A percentile compares a stretch with the other conserved stretches of the same genome.
These are phyloP conservation scores for Sminthurides bifidus DNA, from an alignment of 1,140 invertebrate genomes.

Conservation along the genomic window DNA sequence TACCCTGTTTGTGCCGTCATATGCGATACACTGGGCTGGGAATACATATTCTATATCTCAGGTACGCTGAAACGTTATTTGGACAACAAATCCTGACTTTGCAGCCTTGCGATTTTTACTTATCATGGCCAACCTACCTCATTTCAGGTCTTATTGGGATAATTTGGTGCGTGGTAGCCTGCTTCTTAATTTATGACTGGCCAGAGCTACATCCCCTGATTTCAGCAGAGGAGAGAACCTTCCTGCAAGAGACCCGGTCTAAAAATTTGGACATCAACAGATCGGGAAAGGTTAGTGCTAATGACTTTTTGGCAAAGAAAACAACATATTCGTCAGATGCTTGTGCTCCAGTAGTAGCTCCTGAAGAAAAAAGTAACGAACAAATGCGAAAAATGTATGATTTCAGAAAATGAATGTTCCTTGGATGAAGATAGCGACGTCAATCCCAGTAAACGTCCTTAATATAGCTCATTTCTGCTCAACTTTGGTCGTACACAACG, in stretches of 20 bases:
- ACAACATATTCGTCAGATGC: background rate
- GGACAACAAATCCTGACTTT: background rate
- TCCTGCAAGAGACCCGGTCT: conserved; percentile 34
- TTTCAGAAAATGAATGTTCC: conserved; percentile 34
- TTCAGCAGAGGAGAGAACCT: conserved; percentile 38
- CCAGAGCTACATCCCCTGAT: conserved; percentile 43
- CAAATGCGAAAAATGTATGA: too few relatives aligned
- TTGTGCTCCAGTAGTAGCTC: too few relatives aligned
- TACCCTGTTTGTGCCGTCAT: conserved; percentile 38
- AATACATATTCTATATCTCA: conserved; percentile 38
- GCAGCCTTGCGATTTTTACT: background rate
- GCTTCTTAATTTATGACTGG: conserved; percentile 39
- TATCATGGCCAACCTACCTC: background rate
- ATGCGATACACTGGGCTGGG: conserved; percentile 39
- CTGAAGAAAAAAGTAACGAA: too few relatives aligned
- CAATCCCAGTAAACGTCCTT: conserved; percentile 44
- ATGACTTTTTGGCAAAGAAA: background rate
- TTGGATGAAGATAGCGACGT: conserved; percentile 44
- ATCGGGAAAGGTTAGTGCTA: background rate
- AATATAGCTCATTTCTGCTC: conserved; percentile 46
- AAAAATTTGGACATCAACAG: conserved; percentile 6
- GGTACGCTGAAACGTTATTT: conserved; percentile 22
- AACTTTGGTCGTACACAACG: conserved; percentile 50
- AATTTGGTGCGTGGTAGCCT: conserved; percentile 40
- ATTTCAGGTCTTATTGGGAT: conserved; percentile 33